Base-by-base conservation (phyloP, 2,113 vertebrate species). In the Ageneiosus marmoratus region DNA sequence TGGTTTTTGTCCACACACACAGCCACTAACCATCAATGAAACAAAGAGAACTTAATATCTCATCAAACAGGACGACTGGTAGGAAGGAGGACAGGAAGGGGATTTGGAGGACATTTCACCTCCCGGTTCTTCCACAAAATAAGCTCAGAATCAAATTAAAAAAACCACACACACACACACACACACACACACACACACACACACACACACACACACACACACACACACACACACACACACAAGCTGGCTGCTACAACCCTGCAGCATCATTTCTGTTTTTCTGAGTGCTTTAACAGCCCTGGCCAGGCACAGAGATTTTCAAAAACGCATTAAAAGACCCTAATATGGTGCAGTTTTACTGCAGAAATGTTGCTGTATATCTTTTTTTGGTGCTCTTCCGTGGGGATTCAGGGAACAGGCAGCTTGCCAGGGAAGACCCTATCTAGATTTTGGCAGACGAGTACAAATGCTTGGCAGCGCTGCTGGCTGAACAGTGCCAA, bases 381-480 rank as follows among this genome's bases (percentile, higher is more conserved):
- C 80, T 84, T 77, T 82, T 87, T 82, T 87, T 91, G 84, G 85
- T 86, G 86, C 82, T 89, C 55, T 85, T 83, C 85, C 84, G 79
- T 83, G 80, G 86, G 82, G 86, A 85, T 24, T 15, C 29, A 29
- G 16, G 63, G 55, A 77, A n/a, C 12, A n/a, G 88, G 89, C 82
- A n/a, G 46, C 62, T 63, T 89, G 90, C 92, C 92, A 92, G 87
- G 80, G 88, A 88, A 58, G 80, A 86, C 85, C 84, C 81, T 80
- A 53, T 62, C 77, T 60, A 83, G 50, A 86, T 70, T 62, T 41
- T 20, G 83, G 90, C 74, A 83, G 89, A 84, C 41, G 90, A 88
- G 89, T 89, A 92, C 92, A 91, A 92, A 90, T 83, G 77, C 82
- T 92, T 94, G 93, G 92, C 92, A 90, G 53, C 15, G 81, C 2